These are phyloP conservation scores for Dromiciops gliroides DNA, from an alignment of 2,113 vertebrate genomes.

Conservation along the genomic window DNA sequence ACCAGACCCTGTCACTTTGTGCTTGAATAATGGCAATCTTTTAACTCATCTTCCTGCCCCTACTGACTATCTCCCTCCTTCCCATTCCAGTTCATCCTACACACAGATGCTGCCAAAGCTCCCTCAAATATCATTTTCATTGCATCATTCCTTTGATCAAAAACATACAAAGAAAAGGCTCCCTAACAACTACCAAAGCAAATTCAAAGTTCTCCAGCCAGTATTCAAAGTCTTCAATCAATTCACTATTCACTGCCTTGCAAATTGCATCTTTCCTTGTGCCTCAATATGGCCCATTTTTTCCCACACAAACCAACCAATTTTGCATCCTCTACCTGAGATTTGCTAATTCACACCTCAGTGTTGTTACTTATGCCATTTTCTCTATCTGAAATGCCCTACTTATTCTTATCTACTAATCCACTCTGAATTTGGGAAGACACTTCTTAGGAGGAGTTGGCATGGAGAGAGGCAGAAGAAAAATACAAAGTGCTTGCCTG, in stretches of 20 bases:
- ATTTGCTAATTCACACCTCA: conserved; percentile 13
- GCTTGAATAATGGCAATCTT: not conserved
- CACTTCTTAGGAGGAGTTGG: not conserved
- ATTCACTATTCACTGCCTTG: not conserved
- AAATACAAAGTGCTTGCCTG: not conserved
- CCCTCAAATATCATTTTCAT: not conserved
- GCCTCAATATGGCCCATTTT: conserved; percentile 11
- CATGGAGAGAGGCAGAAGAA: not conserved
- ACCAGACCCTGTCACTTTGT: not conserved
- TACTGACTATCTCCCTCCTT: not conserved
- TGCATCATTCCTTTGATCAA: not conserved
- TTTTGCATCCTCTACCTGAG: conserved; percentile 24
- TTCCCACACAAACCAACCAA: not conserved
- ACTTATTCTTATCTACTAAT: not conserved
- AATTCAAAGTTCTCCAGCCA: conserved; percentile 19
- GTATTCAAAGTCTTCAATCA: conserved; percentile 22
- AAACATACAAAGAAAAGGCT: not conserved
- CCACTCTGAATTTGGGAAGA: not conserved
- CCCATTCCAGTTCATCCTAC: not conserved
- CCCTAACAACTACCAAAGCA: not conserved
- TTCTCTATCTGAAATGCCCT: not conserved
- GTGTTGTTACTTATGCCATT: not conserved
- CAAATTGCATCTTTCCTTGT: not conserved
- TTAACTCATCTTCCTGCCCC: not conserved
- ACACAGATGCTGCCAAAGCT: not conserved